Evolutionary conservation across 2,888 invertebrate genomes (phyloP).

Genomic region (Arrhopalites spinosus): DNA sequence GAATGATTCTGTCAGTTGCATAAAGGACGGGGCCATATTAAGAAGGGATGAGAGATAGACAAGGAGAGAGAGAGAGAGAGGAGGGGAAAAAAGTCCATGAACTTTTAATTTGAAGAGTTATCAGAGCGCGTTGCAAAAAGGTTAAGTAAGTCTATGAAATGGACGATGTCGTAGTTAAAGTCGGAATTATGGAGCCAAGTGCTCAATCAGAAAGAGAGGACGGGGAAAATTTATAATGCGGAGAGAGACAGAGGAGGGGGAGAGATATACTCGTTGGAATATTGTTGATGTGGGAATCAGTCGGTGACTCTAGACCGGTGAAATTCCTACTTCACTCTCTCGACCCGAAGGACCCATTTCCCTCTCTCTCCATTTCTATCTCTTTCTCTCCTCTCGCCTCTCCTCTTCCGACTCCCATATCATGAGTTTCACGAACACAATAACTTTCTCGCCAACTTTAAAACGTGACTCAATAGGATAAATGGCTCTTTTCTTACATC

Average conservation of each 20-base stretch:
- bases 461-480: slow-evolving; percentile 48
- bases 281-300: slow-evolving; percentile 40
- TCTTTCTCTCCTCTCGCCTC: slow-evolving; percentile 15
- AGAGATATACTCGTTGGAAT: slow-evolving; percentile 16
- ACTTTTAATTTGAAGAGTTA: slow-evolving; percentile 41
- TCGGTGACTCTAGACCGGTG: slow-evolving; percentile 21
- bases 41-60: background rate
- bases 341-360: slow-evolving; percentile 47
- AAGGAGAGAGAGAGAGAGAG: background rate
- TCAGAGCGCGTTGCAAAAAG: slow-evolving; percentile 37
- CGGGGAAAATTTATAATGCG: slow-evolving; percentile 37
- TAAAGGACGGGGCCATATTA: background rate
- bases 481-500: slow-evolving; percentile 44
- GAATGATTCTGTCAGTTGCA: too few relatives aligned
- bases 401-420: slow-evolving; percentile 23
- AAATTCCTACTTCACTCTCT: slow-evolving; percentile 17
- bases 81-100: slow-evolving; percentile 25
- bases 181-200: slow-evolving; percentile 39
- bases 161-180: slow-evolving; percentile 38
- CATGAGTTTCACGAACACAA: slow-evolving; percentile 31
- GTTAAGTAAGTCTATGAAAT: slow-evolving; percentile 37
- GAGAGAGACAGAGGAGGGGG: slow-evolving; percentile 23
- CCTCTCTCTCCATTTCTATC: slow-evolving; percentile 30
- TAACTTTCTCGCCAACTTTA: slow-evolving; percentile 42
- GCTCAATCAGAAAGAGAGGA: slow-evolving; percentile 41